phyloP scores from a whole-genome alignment of 1,140 invertebrate species.

The Megathymus violae region DNA sequence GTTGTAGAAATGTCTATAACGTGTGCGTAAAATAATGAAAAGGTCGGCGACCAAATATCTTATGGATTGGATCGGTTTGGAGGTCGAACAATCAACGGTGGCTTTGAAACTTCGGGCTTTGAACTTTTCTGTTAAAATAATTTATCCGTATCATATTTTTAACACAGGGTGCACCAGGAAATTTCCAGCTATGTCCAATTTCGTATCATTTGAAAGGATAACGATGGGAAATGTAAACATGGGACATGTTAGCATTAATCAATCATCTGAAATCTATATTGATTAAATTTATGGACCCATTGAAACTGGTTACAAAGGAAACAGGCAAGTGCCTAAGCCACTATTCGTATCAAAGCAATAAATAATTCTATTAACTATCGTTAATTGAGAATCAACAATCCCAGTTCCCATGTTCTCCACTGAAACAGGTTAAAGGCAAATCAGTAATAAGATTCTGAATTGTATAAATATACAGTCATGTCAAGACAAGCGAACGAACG shows the following conservation, averaged over 20 bases:
- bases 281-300: too few relatives aligned
- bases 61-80: too few relatives aligned
- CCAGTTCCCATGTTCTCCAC: neutral
- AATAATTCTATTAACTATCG: too few relatives aligned
- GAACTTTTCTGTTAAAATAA: neutral
- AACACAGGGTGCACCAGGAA: neutral
- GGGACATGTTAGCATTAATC: too few relatives aligned
- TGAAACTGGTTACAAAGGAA: too few relatives aligned
- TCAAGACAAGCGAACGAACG: slow-evolving; percentile 18
- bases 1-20: slow-evolving; percentile 6
- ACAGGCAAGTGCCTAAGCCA: too few relatives aligned
- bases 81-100: neutral
- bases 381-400: too few relatives aligned
- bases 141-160: neutral
- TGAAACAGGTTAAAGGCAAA: slow-evolving; percentile 15
- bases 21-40: slow-evolving; percentile 12
- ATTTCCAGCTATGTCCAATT: too few relatives aligned
- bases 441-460: slow-evolving; percentile 5
- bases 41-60: slow-evolving; percentile 9
- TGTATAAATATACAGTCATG: neutral
- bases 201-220: too few relatives aligned
- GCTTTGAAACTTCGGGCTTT: slow-evolving; percentile 2
- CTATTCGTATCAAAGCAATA: too few relatives aligned
- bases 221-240: too few relatives aligned
- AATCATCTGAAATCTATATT: too few relatives aligned